These are phyloP conservation scores for Lepetodrilus schrolli DNA, from an alignment of 2,888 invertebrate species.

Conservation along the genomic window DNA sequence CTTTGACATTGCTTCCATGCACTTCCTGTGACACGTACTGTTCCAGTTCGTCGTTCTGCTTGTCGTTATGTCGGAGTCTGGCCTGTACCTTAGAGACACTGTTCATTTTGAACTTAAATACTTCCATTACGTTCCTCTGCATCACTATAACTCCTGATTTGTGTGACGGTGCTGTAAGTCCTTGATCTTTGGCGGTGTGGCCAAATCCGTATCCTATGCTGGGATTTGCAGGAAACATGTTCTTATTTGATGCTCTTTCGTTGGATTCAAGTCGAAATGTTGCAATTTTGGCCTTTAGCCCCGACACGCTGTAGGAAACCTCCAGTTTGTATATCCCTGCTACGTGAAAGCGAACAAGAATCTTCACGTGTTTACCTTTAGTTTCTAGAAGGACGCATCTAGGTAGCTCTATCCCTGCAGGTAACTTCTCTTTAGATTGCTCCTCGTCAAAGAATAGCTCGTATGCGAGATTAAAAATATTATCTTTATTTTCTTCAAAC, in stretches of 20 bases:
- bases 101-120: neutral
- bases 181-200: conserved; percentile 43
- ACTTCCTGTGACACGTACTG: conserved; percentile 11
- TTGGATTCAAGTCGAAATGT: conserved; percentile 59
- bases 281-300: conserved; percentile 35
- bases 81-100: neutral
- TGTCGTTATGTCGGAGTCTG: neutral
- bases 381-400: conserved; percentile 35
- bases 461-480: conserved; percentile 38
- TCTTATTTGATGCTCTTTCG: conserved; percentile 34
- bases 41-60: neutral
- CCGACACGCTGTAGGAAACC: neutral
- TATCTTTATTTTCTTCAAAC: conserved; percentile 10
- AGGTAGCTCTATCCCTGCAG: conserved; percentile 27
- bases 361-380: conserved; percentile 27
- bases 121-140: neutral
- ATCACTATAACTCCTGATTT: neutral
- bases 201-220: conserved; percentile 58
- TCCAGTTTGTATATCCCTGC: conserved; percentile 20
- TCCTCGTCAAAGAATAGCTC: conserved; percentile 37
- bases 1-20: conserved; percentile 7
- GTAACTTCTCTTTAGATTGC: neutral
- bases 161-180: conserved; percentile 44
- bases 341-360: conserved; percentile 39
- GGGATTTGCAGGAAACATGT: conserved; percentile 55